Evolutionary conservation across 2,888 invertebrate species (phyloP).

Genomic region (Coelogynopora nodosa): DNA sequence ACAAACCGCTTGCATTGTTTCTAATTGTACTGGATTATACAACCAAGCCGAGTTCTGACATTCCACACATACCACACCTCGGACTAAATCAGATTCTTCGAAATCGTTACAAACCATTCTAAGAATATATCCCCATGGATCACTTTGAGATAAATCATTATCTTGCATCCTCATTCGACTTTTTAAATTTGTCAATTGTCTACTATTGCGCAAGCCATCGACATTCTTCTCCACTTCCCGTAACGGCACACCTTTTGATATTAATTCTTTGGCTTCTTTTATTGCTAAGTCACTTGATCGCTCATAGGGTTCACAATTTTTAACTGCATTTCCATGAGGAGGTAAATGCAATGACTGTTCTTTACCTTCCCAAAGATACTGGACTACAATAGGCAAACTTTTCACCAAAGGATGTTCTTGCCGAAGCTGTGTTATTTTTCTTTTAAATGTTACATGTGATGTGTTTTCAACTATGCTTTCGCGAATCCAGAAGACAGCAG

Average conservation of each 20-base stretch:
- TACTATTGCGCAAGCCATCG: not conserved
- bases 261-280: not conserved
- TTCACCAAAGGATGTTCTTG: not conserved
- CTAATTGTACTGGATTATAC: not conserved
- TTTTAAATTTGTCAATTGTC: not conserved
- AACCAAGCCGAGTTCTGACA: not conserved
- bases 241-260: not conserved
- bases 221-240: not conserved
- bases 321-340: conserved; percentile 3
- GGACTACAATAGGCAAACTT: not conserved
- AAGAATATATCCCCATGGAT: conserved; percentile 4
- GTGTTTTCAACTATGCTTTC: not conserved
- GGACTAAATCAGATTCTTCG: not conserved
- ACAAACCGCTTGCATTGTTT: conserved; percentile 8
- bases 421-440: not conserved
- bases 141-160: not conserved
- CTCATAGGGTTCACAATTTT: not conserved
- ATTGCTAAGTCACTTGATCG: not conserved
- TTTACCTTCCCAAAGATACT: not conserved
- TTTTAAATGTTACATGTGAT: not conserved
- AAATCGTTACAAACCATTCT: not conserved
- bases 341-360: not conserved
- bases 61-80: not conserved
- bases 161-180: not conserved
- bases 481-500: not conserved